A percentile compares a stretch with the other conserved stretches of the same genome.
Conservation (phyloP, 2,113 vertebrate species). For the Aspidoscelis tigris region DNA sequence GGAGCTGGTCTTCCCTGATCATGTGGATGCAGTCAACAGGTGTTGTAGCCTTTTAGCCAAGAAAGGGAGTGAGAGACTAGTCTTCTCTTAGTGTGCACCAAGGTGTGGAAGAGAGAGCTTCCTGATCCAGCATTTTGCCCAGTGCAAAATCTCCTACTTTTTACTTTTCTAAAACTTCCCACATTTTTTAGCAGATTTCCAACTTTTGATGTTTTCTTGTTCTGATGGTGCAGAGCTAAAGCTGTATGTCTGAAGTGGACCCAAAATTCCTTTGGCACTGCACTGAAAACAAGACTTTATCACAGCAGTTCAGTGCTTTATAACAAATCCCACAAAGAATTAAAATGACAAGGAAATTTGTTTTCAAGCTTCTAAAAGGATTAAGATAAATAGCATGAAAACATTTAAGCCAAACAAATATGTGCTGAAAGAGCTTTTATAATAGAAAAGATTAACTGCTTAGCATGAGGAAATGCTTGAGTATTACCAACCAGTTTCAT, state of each 20-base stretch:
- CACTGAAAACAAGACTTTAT: neutral
- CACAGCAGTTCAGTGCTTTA: neutral
- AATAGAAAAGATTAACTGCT: conserved; percentile 6
- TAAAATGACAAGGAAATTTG: conserved; percentile 20
- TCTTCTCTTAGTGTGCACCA: too few species aligned
- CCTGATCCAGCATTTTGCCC: too few species aligned
- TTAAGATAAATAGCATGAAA: conserved; percentile 32
- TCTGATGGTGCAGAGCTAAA: neutral
- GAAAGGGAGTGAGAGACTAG: neutral
- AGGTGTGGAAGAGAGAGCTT: too few species aligned
- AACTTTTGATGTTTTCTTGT: neutral
- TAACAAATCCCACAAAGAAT: neutral
- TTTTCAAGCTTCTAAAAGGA: conserved; percentile 21
- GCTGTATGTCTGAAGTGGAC: conserved; percentile 11
- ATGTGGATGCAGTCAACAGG: too few species aligned
- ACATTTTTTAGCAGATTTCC: conserved; percentile 10
- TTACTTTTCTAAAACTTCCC: neutral
- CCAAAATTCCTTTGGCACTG: conserved; percentile 24
- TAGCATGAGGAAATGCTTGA: conserved; percentile 25
- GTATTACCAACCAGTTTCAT: neutral
- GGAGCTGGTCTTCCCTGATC: too few species aligned
- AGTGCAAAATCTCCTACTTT: too few species aligned
- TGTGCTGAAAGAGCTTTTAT: conserved; percentile 36
- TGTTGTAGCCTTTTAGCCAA: too few species aligned
- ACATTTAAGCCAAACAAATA: conserved; percentile 26